Evolutionary conservation across 1,140 invertebrate species (phyloP).

Genomic region (Tetramorium alpestre): DNA sequence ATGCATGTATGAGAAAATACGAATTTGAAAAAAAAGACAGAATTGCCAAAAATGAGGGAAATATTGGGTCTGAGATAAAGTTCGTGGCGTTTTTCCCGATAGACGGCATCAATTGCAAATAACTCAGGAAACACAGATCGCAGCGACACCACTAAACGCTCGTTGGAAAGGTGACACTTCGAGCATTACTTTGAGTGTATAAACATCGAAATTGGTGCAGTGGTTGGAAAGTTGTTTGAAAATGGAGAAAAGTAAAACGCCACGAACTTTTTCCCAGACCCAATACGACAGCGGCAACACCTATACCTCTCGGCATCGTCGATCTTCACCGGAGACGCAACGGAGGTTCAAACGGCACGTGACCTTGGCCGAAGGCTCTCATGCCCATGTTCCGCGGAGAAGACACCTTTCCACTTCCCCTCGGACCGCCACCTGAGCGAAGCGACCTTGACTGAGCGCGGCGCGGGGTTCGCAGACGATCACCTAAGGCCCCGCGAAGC

Average conservation of each 20-base stretch:
- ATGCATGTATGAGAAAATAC: background rate
- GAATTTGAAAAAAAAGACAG: background rate
- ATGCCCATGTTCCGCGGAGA: background rate
- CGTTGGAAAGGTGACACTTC: too few species aligned
- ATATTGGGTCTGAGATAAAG: too few species aligned
- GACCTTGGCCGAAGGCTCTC: slow-evolving; percentile 66
- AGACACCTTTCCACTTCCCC: slow-evolving; percentile 3
- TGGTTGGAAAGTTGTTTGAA: too few species aligned
- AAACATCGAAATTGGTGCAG: too few species aligned
- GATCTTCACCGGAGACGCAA: background rate
- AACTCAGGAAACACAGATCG: too few species aligned
- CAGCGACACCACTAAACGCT: too few species aligned
- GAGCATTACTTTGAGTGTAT: too few species aligned
- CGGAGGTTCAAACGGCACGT: background rate
- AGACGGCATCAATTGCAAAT: too few species aligned
- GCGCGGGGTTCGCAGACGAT: slow-evolving; percentile 61
- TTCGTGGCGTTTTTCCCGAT: too few species aligned
- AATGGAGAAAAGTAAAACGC: too few species aligned
- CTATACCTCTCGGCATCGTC: background rate
- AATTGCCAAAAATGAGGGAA: background rate
- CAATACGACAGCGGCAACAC: background rate
- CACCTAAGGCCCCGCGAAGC: slow-evolving; percentile 55
- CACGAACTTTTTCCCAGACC: too few species aligned
- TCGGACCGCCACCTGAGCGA: background rate
- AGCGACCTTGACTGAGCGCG: slow-evolving; percentile 67